Base-by-base conservation (phyloP, 2,888 invertebrate species). In the Hermaeophaga mercurialis region DNA sequence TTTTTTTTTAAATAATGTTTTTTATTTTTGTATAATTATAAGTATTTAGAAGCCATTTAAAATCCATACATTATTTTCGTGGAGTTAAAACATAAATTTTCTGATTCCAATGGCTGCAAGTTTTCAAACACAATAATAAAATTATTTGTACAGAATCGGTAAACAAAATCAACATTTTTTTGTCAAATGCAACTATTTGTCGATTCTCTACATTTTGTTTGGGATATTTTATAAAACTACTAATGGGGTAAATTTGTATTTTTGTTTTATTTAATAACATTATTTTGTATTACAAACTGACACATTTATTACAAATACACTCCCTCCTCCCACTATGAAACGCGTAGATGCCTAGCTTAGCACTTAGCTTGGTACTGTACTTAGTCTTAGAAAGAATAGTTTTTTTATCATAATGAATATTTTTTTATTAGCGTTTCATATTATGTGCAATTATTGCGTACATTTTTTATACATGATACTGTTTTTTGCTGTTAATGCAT, bases 261-360 rank as follows among this genome's bases (percentile, higher is more conserved):
- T 38, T 38, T 9, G 15, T 38, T 15, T 38, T 11, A n/a, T n/a
- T 9, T 9, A 12, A 38, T 38, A 38, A 38, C 38, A 43, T 39
- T 56, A 54, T 56, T 57, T 55, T 59, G 59, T 57, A 63, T 63
- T 19, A 72, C 71, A 73, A 68, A 70, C 66, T 64, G 64, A 74
- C 73, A 73, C 73, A 70, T 38, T 46, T 24, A 43, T 43, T 43
- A 43, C 43, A 53, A 61, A 69, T 64, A 67, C 72, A 75, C 73
- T 70, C 66, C 60, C 58, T 66, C 62, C 67, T 64, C 67, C 56
- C 66, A 55, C 71, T 64, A 58, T 43, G 8, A 18, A 39, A 61
- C 60, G 69, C 68, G 67, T 72, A 71, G 71, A 65, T 66, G 65
- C 61, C 70, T 71, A 71, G 76, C 76, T 72, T 73, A 73, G 75